Base-by-base conservation (phyloP, 2,113 vertebrate species). In the Pterocles gutturalis region DNA sequence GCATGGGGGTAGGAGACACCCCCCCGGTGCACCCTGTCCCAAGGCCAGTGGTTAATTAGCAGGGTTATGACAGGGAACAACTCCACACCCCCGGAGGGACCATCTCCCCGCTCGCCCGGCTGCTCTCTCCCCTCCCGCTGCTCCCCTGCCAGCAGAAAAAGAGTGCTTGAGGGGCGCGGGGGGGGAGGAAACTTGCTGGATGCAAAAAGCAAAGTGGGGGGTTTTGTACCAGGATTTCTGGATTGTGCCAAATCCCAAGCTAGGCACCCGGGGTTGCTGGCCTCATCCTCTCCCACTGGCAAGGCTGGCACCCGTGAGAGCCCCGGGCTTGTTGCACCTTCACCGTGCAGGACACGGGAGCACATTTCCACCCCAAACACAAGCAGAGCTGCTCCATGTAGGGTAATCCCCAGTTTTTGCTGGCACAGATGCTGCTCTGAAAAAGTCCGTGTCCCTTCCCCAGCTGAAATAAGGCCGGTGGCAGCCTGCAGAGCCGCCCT, bases 241-340 rank as follows among this genome's bases (percentile, higher is more conserved):
- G 61, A 29, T 33, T 24, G 5, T 14, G 17, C 29, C n/a, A 45
- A 61, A 69, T 10, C 26, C 45, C 51, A 69, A 7, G n/a, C 36
- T 45, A 51, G 24, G n/a, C 43, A 82, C 6, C 33, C 83, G 41
- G 28, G 48, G 21, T 33, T 73, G 67, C 76, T 7, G 18, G 6
- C 4, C 1, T 0, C 10, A 34, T 6, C 67, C 22, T 9, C 11
- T 66, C 16, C 46, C 61, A n/a, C 2, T 0, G 0, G 0, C 22
- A 55, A 29, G 43, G 24, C 54, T 77, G 70, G 58, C n/a, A 54
- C n/a, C 24, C 49, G 8, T 3, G 10, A 49, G 62, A 76, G 62
- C 64, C 17, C 38, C 10, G 38, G 29, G 34, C 54, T 84, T 29
- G 53, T 15, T 49, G 15, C 41, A 64, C 48, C 31, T 18, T 34